These are phyloP conservation scores for Andrena marginata DNA, from an alignment of 2,888 invertebrate species.

Conservation along the genomic window DNA sequence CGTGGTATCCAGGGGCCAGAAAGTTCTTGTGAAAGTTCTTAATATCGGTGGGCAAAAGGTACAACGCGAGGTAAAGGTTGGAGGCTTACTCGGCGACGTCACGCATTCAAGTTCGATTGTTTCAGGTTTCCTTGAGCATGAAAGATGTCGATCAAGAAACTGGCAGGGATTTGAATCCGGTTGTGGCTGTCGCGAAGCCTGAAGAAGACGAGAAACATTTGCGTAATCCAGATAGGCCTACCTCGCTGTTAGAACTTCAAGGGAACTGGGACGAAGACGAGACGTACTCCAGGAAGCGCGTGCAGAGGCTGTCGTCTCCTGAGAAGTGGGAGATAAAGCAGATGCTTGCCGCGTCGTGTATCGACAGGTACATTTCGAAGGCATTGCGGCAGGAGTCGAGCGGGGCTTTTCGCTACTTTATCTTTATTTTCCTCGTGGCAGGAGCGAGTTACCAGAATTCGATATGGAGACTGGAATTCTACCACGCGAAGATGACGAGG, in stretches of 20 bases:
- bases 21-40: constrained; percentile 95
- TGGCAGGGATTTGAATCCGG: constrained; percentile 97
- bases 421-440: constrained; percentile 85
- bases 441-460: constrained; percentile 98
- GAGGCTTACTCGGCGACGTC: neutral
- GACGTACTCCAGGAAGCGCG: constrained; percentile 92
- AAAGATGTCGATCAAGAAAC: constrained; percentile 98
- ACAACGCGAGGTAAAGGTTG: neutral
- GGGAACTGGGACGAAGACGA: constrained; percentile 91
- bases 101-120: neutral
- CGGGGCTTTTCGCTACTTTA: neutral
- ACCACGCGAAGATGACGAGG: constrained; percentile 96
- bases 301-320: constrained; percentile 97
- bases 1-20: constrained; percentile 95
- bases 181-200: constrained; percentile 88
- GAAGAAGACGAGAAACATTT: constrained; percentile 89
- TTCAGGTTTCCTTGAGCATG: constrained; percentile 92
- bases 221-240: constrained; percentile 97
- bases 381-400: neutral
- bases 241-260: constrained; percentile 85
- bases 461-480: constrained; percentile 97
- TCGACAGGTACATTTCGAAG: constrained; percentile 71
- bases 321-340: constrained; percentile 99
- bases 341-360: constrained; percentile 85
- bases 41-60: constrained; percentile 95